phyloP scores from a whole-genome alignment of 2,888 invertebrate genomes.

The Erannis defoliaria region DNA sequence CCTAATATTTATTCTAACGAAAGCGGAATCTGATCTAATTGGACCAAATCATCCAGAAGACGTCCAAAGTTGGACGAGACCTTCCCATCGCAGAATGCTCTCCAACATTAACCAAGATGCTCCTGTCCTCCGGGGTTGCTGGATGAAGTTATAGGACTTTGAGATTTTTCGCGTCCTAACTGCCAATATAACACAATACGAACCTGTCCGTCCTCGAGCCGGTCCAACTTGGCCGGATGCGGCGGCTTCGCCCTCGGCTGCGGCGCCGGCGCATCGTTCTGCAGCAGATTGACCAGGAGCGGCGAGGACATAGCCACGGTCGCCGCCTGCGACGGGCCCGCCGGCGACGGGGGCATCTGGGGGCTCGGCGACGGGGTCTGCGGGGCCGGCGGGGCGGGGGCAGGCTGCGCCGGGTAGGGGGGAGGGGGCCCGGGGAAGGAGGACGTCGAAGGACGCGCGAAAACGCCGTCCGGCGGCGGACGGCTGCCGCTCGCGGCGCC shows the following conservation, averaged over 20 bases:
- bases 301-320: constrained; percentile 94
- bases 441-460: constrained; percentile 67
- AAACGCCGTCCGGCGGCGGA: constrained; percentile 57
- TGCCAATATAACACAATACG: constrained; percentile 9
- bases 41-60: too few relatives aligned
- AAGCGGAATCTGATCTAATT: too few relatives aligned
- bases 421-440: constrained; percentile 75
- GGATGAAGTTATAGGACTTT: too few relatives aligned
- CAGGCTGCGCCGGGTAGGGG: constrained; percentile 62
- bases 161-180: too few relatives aligned
- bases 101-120: too few relatives aligned
- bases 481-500: constrained; percentile 47
- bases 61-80: too few relatives aligned
- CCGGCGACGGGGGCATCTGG: constrained; percentile 44
- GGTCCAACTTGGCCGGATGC: constrained; percentile 74
- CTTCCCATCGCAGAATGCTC: too few relatives aligned
- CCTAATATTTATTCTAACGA: too few relatives aligned
- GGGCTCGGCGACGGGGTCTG: constrained; percentile 19
- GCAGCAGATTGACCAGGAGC: constrained; percentile 95
- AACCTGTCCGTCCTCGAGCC: constrained; percentile 77
- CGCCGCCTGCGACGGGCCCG: constrained; percentile 55
- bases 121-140: too few relatives aligned
- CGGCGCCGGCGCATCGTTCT: constrained; percentile 90
- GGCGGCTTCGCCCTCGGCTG: constrained; percentile 69
- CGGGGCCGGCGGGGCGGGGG: constrained; percentile 41